Base-by-base conservation (phyloP, 2,797 vertebrate species). In the Gastrophryne carolinensis region DNA sequence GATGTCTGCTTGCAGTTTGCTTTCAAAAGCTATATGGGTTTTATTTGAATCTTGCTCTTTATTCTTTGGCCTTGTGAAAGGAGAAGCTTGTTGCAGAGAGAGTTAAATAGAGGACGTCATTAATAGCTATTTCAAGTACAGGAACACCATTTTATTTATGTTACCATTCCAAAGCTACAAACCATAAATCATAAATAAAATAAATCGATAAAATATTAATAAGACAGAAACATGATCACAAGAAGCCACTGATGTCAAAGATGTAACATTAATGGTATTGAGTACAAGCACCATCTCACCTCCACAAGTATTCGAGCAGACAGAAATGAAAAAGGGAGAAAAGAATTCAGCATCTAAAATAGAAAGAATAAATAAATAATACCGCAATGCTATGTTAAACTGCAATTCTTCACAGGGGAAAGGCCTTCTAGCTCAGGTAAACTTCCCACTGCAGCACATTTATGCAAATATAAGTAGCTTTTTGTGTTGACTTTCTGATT, bases 401-500 rank as follows among this genome's bases (percentile, higher is more conserved):
- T 74, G 62, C 19, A 47, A 34, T 57, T 21, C 50, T 23, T 26
- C 56, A 41, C 23, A 17, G 39, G 10, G 21, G 15, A 70, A 73
- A 47, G 19, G 17, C 30, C 52, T 66, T 49, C n/a, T 17, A 19
- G 29, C 52, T 66, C 72, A 66, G 53, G 62, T 74, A 74, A 34
- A 74, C 37, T 66, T 74, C 50, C 72, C 17, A 26, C 8, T 35
- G 72, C 29, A 58, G 58, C 53, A 54, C 72, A 47, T 57, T 74
- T 66, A 44, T 32, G 35, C 62, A 49, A 29, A 73, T 73, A 56
- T 65, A 66, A 58, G 52, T 32, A 47, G 72, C 62, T 66, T 58
- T 74, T 74, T 47, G 49, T 32, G 35, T 32, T 56, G 12, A 30
- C 47, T 57, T 72, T 44, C 3, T 34, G 21, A 66, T 74, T 15